Evolutionary conservation across 1,140 invertebrate species (phyloP), one percentile per base, ranked within the genome.

Genomic region (Drosophila orosa): DNA sequence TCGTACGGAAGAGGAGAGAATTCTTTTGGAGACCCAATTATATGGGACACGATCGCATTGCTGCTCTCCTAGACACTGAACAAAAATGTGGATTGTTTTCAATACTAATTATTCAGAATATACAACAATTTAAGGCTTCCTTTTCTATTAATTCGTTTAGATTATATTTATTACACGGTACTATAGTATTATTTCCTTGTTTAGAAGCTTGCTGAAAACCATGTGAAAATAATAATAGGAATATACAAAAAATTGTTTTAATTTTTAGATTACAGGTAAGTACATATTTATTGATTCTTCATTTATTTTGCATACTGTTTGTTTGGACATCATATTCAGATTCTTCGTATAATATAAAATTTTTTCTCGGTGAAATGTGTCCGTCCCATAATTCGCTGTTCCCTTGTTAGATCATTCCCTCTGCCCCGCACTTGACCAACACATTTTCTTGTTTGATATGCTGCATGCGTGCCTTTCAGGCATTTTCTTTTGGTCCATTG

Each of bases 401-500:
- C 37, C 33, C 47, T 63, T 47, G 57, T 63, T 78, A 66, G 75
- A 57, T 22, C 25, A 39, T 54, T 27, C 9, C 31, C 31, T 24
- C 55, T 29, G n/a, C 15, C 45, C 15, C 17, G 29, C 22, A 22
- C n/a, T 35, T 59, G 44, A 31, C 40, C 50, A 69, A 58, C 37
- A 54, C 55, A 47, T 76, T 72, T 71, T 78, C 56, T 75, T 75
- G 80, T 83, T 76, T 75, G 78, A 79, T 86, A 87, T 82, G 78
- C 83, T 69, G 66, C 75, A 62, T 69, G 63, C 71, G 83, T 86
- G 61, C 61, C 61, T 39, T 47, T 77, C 44, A 27, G 44, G 56
- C 42, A 40, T 86, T 87, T 86, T 83, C 72, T 55, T 83, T 73
- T 86, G 83, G 83, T 89, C 79, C 83, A 86, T 82, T 87, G 83